Conservation (phyloP, 1,140 invertebrate genomes). For the Pentalonia nigronervosa region DNA sequence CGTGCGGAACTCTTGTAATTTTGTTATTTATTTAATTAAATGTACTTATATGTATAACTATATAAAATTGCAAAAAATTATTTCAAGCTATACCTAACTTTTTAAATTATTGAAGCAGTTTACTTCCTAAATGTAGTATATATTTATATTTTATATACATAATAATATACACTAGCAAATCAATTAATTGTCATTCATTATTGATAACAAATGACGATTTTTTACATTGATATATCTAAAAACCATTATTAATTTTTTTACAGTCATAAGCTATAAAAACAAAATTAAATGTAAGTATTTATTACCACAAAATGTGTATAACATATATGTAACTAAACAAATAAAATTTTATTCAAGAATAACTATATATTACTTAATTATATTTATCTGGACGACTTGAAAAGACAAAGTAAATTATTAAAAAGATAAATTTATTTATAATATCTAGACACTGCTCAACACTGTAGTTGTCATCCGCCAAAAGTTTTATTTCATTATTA, state of each 20-base stretch:
- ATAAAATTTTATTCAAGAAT: neutral
- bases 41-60: neutral
- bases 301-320: neutral
- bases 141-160: neutral
- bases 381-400: neutral
- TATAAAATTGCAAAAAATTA: neutral
- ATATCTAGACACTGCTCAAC: neutral
- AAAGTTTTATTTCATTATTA: constrained; percentile 9
- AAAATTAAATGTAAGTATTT: neutral
- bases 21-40: neutral
- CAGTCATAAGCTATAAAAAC: neutral
- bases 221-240: neutral
- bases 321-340: neutral
- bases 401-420: neutral
- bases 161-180: neutral
- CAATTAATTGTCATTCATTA: too few species aligned
- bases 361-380: neutral
- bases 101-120: neutral
- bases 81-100: neutral
- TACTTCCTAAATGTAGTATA: neutral
- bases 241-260: neutral
- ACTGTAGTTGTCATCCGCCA: neutral
- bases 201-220: neutral
- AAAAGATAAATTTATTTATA: neutral
- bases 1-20: too few species aligned